These are phyloP conservation scores for Ceratoteleas bidentatus DNA, from an alignment of 1,140 invertebrate genomes.

Conservation along the genomic window DNA sequence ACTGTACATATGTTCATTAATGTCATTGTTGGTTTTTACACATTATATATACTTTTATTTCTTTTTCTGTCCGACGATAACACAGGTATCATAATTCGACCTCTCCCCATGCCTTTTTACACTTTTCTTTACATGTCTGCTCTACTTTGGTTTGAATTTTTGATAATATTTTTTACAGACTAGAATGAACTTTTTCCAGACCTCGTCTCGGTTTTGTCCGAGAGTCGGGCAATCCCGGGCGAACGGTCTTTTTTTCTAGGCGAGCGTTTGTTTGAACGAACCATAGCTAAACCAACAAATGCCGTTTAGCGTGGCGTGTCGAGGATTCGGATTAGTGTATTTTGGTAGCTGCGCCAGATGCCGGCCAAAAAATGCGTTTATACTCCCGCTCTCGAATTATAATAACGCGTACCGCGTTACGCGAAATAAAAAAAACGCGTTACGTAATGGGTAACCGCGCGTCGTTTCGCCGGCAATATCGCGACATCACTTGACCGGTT, in stretches of 20 bases:
- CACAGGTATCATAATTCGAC: slow-evolving; percentile 27
- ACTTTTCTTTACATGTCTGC: slow-evolving; percentile 9
- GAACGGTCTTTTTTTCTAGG: background rate
- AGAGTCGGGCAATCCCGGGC: too few species aligned
- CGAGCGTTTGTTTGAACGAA: slow-evolving; percentile 36
- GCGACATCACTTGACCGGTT: background rate
- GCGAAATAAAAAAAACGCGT: slow-evolving; percentile 42
- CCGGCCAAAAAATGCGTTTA: slow-evolving; percentile 61
- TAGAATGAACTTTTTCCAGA: background rate
- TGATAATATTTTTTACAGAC: background rate
- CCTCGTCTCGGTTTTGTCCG: too few species aligned
- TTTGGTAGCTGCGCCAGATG: slow-evolving; percentile 62
- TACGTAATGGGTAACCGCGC: slow-evolving; percentile 35
- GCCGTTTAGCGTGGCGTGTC: slow-evolving; percentile 46
- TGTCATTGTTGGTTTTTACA: slow-evolving; percentile 50
- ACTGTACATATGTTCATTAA: slow-evolving; percentile 70
- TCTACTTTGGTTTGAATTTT: background rate
- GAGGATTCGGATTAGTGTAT: slow-evolving; percentile 59
- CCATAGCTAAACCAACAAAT: slow-evolving; percentile 56
- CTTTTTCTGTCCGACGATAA: slow-evolving; percentile 25
- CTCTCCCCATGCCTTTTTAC: slow-evolving; percentile 20
- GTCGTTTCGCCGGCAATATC: slow-evolving; percentile 9
- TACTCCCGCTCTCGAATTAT: slow-evolving; percentile 58
- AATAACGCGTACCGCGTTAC: slow-evolving; percentile 45
- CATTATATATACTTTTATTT: slow-evolving; percentile 40